phyloP scores from a whole-genome alignment of 2,113 vertebrate genomes.

The Neoarius graeffei region DNA sequence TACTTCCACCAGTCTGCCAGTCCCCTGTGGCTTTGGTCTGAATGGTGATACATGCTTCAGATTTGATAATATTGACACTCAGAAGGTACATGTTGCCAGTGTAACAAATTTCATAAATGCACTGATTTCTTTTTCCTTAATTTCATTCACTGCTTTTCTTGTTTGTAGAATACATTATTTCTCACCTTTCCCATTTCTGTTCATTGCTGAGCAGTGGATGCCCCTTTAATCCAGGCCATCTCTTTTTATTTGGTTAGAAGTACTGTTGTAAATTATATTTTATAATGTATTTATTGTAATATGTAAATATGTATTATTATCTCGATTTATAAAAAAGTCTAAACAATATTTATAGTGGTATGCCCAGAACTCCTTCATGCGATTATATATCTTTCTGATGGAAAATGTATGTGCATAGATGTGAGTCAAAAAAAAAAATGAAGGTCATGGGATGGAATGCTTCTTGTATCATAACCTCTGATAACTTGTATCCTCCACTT shows the following conservation, averaged over 20 bases:
- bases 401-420: background rate
- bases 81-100: constrained; percentile 53
- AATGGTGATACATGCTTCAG: constrained; percentile 28
- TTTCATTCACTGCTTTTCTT: background rate
- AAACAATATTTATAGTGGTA: background rate
- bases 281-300: background rate
- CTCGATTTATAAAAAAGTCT: background rate
- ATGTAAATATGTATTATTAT: background rate
- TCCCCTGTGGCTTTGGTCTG: constrained; percentile 7
- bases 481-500: constrained; percentile 8
- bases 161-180: background rate
- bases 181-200: background rate
- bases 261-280: background rate
- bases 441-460: background rate
- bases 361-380: background rate
- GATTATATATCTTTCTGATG: background rate
- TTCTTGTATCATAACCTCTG: background rate
- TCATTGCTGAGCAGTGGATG: background rate
- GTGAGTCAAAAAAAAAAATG: background rate
- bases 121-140: background rate
- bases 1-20: constrained; percentile 70
- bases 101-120: background rate
- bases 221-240: background rate
- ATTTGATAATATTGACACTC: constrained; percentile 43
- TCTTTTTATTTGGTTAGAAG: background rate